Evolutionary conservation across 2,113 vertebrate species (phyloP).

Genomic region (Dryoscopus gambensis): DNA sequence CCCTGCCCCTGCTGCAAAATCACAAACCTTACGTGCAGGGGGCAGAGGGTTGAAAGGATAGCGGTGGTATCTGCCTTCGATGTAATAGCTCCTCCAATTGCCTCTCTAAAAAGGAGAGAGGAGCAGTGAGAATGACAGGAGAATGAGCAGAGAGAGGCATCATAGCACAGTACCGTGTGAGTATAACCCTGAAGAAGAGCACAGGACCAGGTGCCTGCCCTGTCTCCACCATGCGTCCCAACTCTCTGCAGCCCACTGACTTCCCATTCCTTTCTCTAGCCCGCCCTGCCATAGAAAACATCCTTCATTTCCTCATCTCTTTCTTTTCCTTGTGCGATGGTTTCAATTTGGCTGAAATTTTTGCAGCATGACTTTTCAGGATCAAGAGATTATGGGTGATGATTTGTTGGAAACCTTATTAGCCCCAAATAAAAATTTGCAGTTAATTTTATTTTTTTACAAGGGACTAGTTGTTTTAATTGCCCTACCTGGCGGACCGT

Average conservation of each 20-base stretch:
- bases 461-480: not conserved
- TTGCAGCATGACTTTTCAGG: not conserved
- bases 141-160: not conserved
- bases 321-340: not conserved
- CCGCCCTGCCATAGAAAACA: not conserved
- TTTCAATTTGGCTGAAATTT: not conserved
- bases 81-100: not conserved
- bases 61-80: not conserved
- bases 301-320: not conserved
- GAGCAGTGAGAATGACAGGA: not conserved
- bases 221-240: not conserved
- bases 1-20: conserved; percentile 7
- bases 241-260: not conserved
- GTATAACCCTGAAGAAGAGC: not conserved
- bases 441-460: not conserved
- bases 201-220: not conserved
- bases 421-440: not conserved
- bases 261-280: not conserved
- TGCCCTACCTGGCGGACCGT: not conserved
- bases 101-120: not conserved
- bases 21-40: not conserved
- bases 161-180: not conserved
- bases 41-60: conserved; percentile 14
- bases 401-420: not conserved
- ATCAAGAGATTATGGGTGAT: not conserved